Evolutionary conservation across 2,888 invertebrate species (phyloP), one percentile per base, ranked within the genome.

Genomic region (Periphyllus acericola): DNA sequence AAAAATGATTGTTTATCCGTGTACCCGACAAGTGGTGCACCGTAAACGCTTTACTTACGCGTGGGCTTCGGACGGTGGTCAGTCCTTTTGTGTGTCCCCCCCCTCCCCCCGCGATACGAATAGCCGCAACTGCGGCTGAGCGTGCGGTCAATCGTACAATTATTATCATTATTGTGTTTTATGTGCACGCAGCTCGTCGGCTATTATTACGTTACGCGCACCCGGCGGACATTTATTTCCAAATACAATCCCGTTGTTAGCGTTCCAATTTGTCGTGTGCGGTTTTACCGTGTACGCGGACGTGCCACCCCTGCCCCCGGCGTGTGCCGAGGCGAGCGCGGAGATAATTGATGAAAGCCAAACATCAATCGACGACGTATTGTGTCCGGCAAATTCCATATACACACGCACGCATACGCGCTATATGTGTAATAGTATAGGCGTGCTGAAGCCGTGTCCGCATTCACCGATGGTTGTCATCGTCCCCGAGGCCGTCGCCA

Each of bases 21-120:
- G 21, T 3, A 21, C 14, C 46, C 60, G 21, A 60, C 60, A 60
- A 60, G 60, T 60, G 46, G 60, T 60, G 60, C 60, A 46, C 46
- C 46, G 36, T 9, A 34, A 17, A 32, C 75, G 72, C 19, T 5
- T 8, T 9, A 36, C 36, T 32, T 3, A 78, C 55, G 40, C 0
- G 29, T 29, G n/a, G 14, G n/a, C 52, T 78, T 29, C 29, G 11
- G 4, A 11, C 29, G 60, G 71, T 11, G 78, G 78, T 78, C 78
- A 78, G 78, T 78, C 78, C 78, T 78, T 78, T 78, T 78, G 78
- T 52, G 78, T n/a, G n/a, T n/a, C n/a, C n/a, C n/a, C n/a, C n/a
- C n/a, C n/a, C n/a, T 36, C 40, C 46, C n/a, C 29, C 78, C 78
- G 1, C 71, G 71, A 21, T 25, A 36, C 21, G 4, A 55, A 5